A percentile compares a stretch with the other conserved stretches of the same genome.
Evolutionary conservation across 2,888 invertebrate species (phyloP).

Genomic region (Esperia sulphurella): DNA sequence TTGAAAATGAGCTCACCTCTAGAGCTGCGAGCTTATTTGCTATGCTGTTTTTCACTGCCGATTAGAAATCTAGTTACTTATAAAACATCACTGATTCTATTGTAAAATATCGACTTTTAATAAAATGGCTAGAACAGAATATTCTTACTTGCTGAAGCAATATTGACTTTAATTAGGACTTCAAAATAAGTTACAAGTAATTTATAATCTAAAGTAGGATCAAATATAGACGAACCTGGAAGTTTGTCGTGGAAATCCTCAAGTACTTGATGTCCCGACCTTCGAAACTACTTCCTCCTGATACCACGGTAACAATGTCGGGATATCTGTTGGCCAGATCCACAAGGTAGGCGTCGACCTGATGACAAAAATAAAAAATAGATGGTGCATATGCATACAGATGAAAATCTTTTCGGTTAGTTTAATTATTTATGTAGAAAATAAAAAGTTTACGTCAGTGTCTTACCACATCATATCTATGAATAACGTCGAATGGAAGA

Average conservation of each 20-base stretch:
- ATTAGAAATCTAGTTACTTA: too few relatives aligned
- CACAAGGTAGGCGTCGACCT: constrained; percentile 55
- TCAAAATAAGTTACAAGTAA: not conserved
- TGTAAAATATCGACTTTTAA: too few relatives aligned
- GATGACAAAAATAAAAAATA: not conserved
- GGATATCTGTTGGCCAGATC: constrained; percentile 44
- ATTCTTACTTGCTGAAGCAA: too few relatives aligned
- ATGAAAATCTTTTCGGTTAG: too few relatives aligned
- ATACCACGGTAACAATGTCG: constrained; percentile 39
- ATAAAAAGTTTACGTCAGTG: not conserved
- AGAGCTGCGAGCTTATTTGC: too few relatives aligned
- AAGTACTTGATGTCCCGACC: constrained; percentile 77
- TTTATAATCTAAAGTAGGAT: not conserved
- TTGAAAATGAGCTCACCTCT: too few relatives aligned
- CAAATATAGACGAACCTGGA: constrained; percentile 34
- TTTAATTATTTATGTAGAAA: not conserved
- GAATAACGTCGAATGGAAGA: constrained; percentile 39
- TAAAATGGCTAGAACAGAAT: too few relatives aligned
- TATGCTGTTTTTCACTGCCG: too few relatives aligned
- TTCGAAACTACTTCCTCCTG: constrained; percentile 77
- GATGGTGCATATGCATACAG: too few relatives aligned
- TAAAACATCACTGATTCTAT: too few relatives aligned
- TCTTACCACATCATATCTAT: constrained; percentile 44
- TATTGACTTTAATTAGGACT: too few relatives aligned
- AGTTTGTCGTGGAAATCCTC: constrained; percentile 76